A percentile compares a stretch with the other conserved stretches of the same genome.
Conservation (phyloP, 2,888 invertebrate genomes). For the Rhagophthalmus giganteus region DNA sequence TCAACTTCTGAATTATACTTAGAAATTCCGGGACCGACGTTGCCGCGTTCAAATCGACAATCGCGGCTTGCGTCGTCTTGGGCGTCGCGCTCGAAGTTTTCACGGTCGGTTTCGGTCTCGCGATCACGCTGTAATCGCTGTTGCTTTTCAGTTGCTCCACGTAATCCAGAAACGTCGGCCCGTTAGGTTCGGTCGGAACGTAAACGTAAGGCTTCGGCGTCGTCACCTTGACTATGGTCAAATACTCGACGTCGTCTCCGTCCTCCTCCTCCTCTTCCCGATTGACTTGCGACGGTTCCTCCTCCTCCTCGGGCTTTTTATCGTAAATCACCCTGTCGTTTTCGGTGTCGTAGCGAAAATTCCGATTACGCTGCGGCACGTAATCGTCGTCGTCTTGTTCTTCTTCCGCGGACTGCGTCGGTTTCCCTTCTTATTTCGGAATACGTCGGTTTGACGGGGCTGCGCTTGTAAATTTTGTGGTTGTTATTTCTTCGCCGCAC, state of each 20-base stretch:
- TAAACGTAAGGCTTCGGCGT: background rate
- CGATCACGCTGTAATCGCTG: slow-evolving; percentile 44
- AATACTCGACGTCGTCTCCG: too few species aligned
- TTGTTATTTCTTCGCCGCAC: slow-evolving; percentile 16
- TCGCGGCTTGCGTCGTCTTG: slow-evolving; percentile 36
- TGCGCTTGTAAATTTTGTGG: slow-evolving; percentile 38
- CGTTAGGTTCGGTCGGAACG: slow-evolving; percentile 38
- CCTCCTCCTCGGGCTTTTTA: slow-evolving; percentile 9
- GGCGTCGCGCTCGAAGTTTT: slow-evolving; percentile 36
- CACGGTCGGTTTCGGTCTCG: slow-evolving; percentile 49
- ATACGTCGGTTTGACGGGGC: slow-evolving; percentile 41
- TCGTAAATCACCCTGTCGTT: slow-evolving; percentile 50
- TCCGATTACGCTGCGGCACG: slow-evolving; percentile 49
- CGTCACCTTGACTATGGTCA: too few species aligned
- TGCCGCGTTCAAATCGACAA: too few species aligned
- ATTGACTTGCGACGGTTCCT: background rate
- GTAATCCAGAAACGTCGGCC: slow-evolving; percentile 47
- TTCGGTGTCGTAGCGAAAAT: slow-evolving; percentile 52
- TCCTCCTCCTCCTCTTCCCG: slow-evolving; percentile 9
- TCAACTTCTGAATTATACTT: slow-evolving; percentile 46
- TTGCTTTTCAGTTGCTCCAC: slow-evolving; percentile 45
- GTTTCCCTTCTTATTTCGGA: slow-evolving; percentile 43
- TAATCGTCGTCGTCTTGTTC: slow-evolving; percentile 50
- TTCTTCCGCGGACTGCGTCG: slow-evolving; percentile 28
- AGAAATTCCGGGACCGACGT: slow-evolving; percentile 49